phyloP scores from a whole-genome alignment of 2,797 vertebrate species.

The Eulemur mongoz region DNA sequence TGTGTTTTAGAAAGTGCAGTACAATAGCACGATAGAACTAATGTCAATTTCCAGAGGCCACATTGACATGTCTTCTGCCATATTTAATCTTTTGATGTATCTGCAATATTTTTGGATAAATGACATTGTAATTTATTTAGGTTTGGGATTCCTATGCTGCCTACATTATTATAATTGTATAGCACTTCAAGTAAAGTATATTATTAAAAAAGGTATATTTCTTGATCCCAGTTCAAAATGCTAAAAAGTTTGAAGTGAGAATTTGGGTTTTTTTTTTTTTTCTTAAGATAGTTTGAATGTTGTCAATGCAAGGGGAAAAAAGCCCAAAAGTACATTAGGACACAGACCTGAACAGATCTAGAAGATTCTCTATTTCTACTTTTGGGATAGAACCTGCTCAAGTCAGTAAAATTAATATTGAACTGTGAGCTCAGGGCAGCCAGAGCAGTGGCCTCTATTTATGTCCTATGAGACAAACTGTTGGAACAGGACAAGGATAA shows the following conservation, averaged over 20 bases:
- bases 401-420: constrained; percentile 75
- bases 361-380: constrained; percentile 24
- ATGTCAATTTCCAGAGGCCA: background rate
- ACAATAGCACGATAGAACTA: background rate
- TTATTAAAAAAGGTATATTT: constrained; percentile 33
- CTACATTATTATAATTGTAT: background rate
- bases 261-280: background rate
- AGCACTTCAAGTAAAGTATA: background rate
- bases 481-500: constrained; percentile 83
- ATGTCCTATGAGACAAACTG: constrained; percentile 88
- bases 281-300: background rate
- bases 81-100: background rate
- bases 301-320: background rate
- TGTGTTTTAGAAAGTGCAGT: background rate
- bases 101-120: constrained; percentile 23
- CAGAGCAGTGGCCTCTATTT: constrained; percentile 82
- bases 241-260: background rate
- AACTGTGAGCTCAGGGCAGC: constrained; percentile 70
- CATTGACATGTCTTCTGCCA: background rate
- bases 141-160: background rate
- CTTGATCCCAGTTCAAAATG: background rate
- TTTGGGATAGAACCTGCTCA: constrained; percentile 71
- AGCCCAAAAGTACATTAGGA: background rate
- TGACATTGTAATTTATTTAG: background rate
- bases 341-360: background rate